Conservation (phyloP, 2,888 invertebrate genomes). For the Geotrupes spiniger region DNA sequence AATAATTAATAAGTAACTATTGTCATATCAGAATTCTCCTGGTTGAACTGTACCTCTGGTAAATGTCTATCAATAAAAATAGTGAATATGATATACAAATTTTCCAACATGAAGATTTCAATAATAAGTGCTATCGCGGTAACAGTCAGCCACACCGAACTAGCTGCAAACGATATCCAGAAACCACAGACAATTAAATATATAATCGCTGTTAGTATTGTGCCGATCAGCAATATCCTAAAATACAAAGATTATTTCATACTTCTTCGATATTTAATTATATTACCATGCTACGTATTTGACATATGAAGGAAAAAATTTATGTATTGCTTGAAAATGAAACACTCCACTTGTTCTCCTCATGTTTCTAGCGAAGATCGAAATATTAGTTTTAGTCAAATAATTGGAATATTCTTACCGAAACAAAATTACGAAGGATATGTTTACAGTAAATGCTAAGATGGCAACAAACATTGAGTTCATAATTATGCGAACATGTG, state of each 20-base stretch:
- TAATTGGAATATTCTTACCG: too few relatives aligned
- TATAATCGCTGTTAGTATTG: constrained; percentile 15
- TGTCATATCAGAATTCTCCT: too few relatives aligned
- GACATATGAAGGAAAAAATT: too few relatives aligned
- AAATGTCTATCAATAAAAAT: not conserved
- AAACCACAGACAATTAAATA: constrained; percentile 26
- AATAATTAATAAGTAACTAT: too few relatives aligned
- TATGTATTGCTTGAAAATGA: too few relatives aligned
- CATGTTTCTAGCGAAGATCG: too few relatives aligned
- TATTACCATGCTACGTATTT: too few relatives aligned
- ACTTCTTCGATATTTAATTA: too few relatives aligned
- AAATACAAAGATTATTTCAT: too few relatives aligned
- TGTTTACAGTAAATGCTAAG: constrained; percentile 20
- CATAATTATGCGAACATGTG: not conserved
- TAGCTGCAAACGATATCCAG: constrained; percentile 21
- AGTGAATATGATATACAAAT: constrained; percentile 17
- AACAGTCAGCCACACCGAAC: constrained; percentile 22
- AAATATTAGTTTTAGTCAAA: too few relatives aligned
- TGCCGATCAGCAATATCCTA: not conserved
- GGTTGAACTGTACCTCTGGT: constrained; percentile 6
- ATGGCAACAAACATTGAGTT: constrained; percentile 12
- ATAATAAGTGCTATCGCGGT: constrained; percentile 22
- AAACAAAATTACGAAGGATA: constrained; percentile 20
- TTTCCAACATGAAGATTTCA: constrained; percentile 26
- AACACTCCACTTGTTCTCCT: too few relatives aligned